Conservation (phyloP, 64 coral and sea anemone genomes). For the Anthopleura sola region DNA sequence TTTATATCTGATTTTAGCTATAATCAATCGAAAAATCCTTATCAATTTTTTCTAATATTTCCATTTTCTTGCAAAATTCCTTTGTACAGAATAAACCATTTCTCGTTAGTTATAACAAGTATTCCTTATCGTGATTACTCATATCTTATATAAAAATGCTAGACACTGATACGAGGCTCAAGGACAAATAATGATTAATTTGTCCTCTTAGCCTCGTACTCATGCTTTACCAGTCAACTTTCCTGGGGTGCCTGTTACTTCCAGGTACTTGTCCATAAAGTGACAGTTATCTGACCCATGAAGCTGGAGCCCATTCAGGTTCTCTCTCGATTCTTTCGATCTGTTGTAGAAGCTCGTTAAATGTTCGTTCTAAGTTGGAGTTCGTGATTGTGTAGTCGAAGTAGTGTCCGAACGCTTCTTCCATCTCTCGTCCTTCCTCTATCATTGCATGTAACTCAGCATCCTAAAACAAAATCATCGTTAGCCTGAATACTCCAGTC, state of each 20-base stretch:
- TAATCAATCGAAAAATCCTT: neutral
- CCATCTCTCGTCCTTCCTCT: conserved; percentile 75
- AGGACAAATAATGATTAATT: neutral
- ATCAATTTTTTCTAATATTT: neutral
- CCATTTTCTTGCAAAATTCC: neutral
- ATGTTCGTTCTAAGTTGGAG: conserved; percentile 91
- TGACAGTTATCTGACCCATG: conserved; percentile 54
- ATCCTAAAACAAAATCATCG: conserved; percentile 45
- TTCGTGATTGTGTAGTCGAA: conserved; percentile 96
- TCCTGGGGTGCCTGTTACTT: neutral
- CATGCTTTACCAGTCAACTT: neutral
- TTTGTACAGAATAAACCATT: conserved; percentile 1
- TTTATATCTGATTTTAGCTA: neutral
- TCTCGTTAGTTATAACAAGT: neutral
- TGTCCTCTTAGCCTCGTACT: neutral
- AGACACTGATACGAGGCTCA: neutral
- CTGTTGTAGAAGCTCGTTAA: conserved; percentile 77
- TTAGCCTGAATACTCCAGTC: too few relatives aligned
- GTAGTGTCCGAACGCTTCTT: conserved; percentile 88
- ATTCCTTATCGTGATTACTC: neutral
- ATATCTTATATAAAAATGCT: neutral
- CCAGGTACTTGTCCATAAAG: neutral
- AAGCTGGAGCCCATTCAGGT: conserved; percentile 86
- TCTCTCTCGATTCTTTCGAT: conserved; percentile 81
- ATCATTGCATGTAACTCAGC: conserved; percentile 75